These are phyloP conservation scores for Sesia apiformis DNA, from an alignment of 2,888 invertebrate genomes.

Conservation along the genomic window DNA sequence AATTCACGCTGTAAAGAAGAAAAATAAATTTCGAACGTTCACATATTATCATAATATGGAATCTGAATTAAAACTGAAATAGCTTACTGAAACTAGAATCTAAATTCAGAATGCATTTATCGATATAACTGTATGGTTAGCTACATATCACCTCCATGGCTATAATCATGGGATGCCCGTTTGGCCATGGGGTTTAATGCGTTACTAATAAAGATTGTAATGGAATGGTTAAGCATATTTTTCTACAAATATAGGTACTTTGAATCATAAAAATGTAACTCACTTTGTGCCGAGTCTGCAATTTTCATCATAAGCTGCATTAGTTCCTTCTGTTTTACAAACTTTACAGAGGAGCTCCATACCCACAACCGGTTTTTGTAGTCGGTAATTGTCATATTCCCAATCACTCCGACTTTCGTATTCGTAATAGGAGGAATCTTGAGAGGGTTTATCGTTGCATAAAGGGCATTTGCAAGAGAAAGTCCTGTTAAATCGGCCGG, in stretches of 20 bases:
- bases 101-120: too few relatives aligned
- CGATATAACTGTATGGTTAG: too few relatives aligned
- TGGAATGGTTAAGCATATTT: too few relatives aligned
- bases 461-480: conserved; percentile 54
- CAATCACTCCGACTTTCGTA: conserved; percentile 40
- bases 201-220: too few relatives aligned
- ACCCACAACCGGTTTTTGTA: conserved; percentile 23
- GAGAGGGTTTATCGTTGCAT: conserved; percentile 48
- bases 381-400: conserved; percentile 41
- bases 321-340: conserved; percentile 36
- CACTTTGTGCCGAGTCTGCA: conserved; percentile 39
- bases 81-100: too few relatives aligned
- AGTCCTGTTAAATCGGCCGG: conserved; percentile 34
- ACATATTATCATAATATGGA: too few relatives aligned
- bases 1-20: conserved; percentile 26
- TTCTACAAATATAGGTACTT: too few relatives aligned
- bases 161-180: too few relatives aligned
- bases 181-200: too few relatives aligned
- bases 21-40: neutral
- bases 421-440: conserved; percentile 30
- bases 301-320: conserved; percentile 23
- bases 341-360: conserved; percentile 40
- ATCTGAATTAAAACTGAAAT: too few relatives aligned
- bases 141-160: too few relatives aligned
- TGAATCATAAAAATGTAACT: conserved; percentile 10